Evolutionary conservation across 2,888 invertebrate species (phyloP), one percentile per base, ranked within the genome.

Genomic region (Ornithoptera alexandrae): DNA sequence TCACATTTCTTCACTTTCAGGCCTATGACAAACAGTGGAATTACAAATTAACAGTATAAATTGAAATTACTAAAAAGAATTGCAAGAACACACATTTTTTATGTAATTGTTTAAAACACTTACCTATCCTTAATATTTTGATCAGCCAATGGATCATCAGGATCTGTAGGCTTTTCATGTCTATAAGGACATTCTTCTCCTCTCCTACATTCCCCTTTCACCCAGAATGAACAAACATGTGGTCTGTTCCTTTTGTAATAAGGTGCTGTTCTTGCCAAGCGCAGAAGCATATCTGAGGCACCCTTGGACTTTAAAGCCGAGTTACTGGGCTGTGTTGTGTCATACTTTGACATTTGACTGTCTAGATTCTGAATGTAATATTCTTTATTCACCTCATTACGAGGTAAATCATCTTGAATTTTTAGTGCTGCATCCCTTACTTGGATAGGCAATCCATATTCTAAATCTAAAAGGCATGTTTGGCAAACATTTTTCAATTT

Each of bases 181-280:
- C 98, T 93, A 84, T 98, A 98, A 0, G 98, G 98, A 86, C 98
- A 98, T 84, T 99, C 98, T 86, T 99, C 98, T 22, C 98, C 98
- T 85, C 98, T 93, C 81, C 97, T 95, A 84, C 98, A 98, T 86
- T 98, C 98, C 2, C 98, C 98, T 92, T 98, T 99, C n/a, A 98
- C 98, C 97, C 98, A 98, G 88, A 98, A 99, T 0, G 98, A 98
- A 86, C 98, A 98, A 65, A 98, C 98, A 88, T 98, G 98, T 0
- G 98, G 98, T 76, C 98, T 93, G 82, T 98, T 98, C 68, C 98
- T 93, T 84, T 98, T 98, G 86, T 99, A 98, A 86, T 98, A 99
- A 0, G 98, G 98, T 61, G 97, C 96, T 6, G 98, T 98, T 66
- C 98, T 93, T 0, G 98, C 98, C 77, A 98, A 90, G 77, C 98